Conservation (phyloP, 1,140 invertebrate genomes). For the Drosophila lini region DNA sequence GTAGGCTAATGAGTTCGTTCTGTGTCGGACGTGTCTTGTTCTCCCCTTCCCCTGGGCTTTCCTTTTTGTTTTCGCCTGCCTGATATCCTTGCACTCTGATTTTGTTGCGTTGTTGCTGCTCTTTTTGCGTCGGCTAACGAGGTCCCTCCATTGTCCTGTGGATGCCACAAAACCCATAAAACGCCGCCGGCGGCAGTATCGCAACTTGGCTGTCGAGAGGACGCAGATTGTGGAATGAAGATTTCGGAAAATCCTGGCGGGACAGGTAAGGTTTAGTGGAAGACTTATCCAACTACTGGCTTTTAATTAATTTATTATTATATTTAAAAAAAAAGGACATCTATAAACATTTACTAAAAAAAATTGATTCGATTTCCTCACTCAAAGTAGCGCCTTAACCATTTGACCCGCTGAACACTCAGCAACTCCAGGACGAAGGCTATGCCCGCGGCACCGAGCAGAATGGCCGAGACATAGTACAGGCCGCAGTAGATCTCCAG, state of each 20-base stretch:
- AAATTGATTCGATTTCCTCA: neutral
- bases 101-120: constrained; percentile 36
- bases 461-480: constrained; percentile 29
- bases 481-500: constrained; percentile 50
- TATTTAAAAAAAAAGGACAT: neutral
- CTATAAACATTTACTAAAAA: constrained; percentile 4
- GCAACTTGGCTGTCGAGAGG: constrained; percentile 29
- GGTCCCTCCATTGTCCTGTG: constrained; percentile 54
- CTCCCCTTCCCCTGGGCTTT: constrained; percentile 1
- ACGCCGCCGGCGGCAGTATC: constrained; percentile 53
- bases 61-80: constrained; percentile 6
- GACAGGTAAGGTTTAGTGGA: neutral
- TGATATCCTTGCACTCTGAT: constrained; percentile 12
- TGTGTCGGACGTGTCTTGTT: constrained; percentile 55
- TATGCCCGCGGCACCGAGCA: constrained; percentile 13
- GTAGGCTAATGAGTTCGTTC: constrained; percentile 79
- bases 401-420: constrained; percentile 26
- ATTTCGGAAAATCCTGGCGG: neutral
- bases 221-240: constrained; percentile 27
- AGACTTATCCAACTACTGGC: neutral
- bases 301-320: neutral
- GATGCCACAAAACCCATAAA: constrained; percentile 33
- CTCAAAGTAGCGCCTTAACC: constrained; percentile 41
- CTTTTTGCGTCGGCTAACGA: constrained; percentile 52
- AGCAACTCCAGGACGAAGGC: constrained; percentile 54